A percentile compares a stretch with the other conserved stretches of the same genome.
phyloP scores from a whole-genome alignment of 2,797 vertebrate genomes.

The Acanthopagrus latus region DNA sequence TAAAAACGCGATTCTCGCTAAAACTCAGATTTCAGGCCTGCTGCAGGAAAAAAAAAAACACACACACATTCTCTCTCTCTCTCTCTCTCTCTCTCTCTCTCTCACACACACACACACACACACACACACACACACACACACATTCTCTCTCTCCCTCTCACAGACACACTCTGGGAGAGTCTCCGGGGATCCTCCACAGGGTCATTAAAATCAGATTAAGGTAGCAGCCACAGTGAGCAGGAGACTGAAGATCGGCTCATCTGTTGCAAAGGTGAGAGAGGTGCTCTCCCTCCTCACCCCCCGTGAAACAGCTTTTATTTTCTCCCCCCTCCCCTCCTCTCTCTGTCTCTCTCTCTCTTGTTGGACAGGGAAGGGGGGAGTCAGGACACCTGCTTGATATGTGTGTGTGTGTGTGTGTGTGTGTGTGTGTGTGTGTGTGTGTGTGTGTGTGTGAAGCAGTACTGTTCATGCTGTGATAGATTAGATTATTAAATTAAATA shows the following conservation, averaged over 20 bases:
- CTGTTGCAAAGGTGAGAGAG: slow-evolving; percentile 79
- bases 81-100: not conserved
- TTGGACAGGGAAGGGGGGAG: slow-evolving; percentile 36
- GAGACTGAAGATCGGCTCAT: slow-evolving; percentile 74
- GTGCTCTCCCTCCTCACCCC: slow-evolving; percentile 41
- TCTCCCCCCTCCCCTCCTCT: not conserved
- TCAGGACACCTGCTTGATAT: slow-evolving; percentile 69
- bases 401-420: not conserved
- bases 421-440: not conserved
- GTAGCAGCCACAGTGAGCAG: slow-evolving; percentile 71
- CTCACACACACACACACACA: slow-evolving; percentile 18
- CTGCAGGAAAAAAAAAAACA: not conserved
- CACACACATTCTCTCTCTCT: not conserved
- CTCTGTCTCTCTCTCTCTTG: not conserved
- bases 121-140: slow-evolving; percentile 16
- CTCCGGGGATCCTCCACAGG: slow-evolving; percentile 73
- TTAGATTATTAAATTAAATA: no score
- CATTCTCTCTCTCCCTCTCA: not conserved
- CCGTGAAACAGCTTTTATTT: slow-evolving; percentile 3
- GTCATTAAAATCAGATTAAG: slow-evolving; percentile 89
- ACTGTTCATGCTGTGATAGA: no score
- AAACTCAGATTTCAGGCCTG: slow-evolving; percentile 20
- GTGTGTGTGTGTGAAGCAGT: no score
- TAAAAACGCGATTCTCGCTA: not conserved
- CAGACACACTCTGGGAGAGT: slow-evolving; percentile 37